Percentiles rank a stretch among this genome's conserved stretches.
Conservation (phyloP, 2,113 vertebrate genomes). For the Chaetorhynchus papuensis region DNA sequence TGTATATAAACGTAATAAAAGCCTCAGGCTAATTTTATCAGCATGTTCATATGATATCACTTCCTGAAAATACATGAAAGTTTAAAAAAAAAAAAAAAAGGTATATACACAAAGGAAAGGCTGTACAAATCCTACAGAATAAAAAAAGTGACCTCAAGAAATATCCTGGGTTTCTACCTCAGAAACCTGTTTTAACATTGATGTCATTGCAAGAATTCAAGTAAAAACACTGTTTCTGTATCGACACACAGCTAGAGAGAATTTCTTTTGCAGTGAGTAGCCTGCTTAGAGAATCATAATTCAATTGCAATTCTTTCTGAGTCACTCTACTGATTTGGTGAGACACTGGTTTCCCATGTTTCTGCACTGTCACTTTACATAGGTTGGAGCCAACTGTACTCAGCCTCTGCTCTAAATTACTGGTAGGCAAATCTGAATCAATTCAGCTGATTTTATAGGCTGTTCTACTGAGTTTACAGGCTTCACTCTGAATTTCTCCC, state of each 20-base stretch:
- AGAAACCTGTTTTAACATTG: neutral
- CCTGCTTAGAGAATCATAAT: neutral
- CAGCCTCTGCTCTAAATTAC: neutral
- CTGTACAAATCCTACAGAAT: neutral
- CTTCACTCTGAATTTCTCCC: neutral
- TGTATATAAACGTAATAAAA: conserved; percentile 39
- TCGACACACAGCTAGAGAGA: neutral
- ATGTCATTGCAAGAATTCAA: neutral
- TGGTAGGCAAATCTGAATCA: neutral
- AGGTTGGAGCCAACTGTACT: neutral
- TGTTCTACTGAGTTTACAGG: neutral
- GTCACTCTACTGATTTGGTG: neutral
- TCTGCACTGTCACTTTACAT: neutral
- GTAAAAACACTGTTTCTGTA: neutral
- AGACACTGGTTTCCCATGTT: neutral
- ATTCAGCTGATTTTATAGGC: neutral
- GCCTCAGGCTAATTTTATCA: conserved; percentile 57
- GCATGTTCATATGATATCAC: conserved; percentile 46
- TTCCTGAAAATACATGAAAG: conserved; percentile 60
- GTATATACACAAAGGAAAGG: conserved; percentile 10
- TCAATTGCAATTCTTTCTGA: neutral
- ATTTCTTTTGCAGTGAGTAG: neutral
- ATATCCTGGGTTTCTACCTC: neutral
- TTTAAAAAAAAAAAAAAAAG: neutral
- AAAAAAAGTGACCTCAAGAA: conserved; percentile 12